Conservation (phyloP, 2,797 vertebrate genomes). For the Saxicola maurus region DNA sequence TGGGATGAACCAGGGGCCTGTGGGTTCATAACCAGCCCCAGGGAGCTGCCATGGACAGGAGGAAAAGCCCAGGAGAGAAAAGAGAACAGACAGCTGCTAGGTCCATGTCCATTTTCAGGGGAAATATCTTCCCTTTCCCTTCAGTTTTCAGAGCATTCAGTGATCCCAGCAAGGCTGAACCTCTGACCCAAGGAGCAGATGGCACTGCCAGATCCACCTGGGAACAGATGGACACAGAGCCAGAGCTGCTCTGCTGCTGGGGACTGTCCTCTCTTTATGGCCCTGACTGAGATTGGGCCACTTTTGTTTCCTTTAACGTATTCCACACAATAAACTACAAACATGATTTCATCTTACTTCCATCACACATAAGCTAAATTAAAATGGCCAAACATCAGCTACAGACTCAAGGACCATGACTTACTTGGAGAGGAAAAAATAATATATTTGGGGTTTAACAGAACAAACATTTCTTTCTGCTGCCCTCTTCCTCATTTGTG, state of each 20-base stretch:
- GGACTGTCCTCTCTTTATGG: neutral
- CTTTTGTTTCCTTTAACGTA: neutral
- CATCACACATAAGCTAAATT: neutral
- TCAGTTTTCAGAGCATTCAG: neutral
- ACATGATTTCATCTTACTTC: neutral
- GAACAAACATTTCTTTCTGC: neutral
- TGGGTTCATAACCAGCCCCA: neutral
- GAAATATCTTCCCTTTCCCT: neutral
- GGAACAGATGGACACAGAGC: neutral
- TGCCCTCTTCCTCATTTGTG: neutral
- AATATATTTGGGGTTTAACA: neutral
- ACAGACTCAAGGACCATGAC: neutral
- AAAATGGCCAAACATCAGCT: neutral
- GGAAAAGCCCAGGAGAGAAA: neutral
- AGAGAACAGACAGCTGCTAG: neutral
- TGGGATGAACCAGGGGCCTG: neutral
- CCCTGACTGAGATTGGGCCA: neutral
- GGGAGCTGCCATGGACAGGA: neutral
- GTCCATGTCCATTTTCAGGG: neutral
- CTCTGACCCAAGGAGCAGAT: neutral
- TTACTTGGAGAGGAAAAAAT: neutral
- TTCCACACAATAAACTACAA: neutral
- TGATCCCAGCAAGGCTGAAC: neutral
- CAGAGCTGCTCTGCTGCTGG: neutral
- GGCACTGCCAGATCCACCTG: neutral